Percentiles rank a stretch among this genome's conserved stretches.
Evolutionary conservation across 2,888 invertebrate species (phyloP).

Genomic region (Lasioglossum morio): DNA sequence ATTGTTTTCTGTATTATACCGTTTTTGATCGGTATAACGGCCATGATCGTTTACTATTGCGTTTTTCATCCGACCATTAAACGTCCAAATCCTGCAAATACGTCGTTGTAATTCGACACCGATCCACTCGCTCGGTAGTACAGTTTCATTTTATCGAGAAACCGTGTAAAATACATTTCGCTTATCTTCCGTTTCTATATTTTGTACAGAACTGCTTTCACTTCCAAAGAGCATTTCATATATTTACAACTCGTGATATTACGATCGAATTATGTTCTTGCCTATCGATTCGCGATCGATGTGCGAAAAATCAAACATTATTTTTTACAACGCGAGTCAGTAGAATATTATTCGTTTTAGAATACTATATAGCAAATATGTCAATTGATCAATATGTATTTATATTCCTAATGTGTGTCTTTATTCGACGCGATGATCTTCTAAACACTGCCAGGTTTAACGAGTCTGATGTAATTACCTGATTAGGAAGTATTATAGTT

Average conservation of each 20-base stretch:
- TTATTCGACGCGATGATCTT: not conserved
- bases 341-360: constrained; percentile 6
- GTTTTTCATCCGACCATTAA: constrained; percentile 88
- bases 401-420: not conserved
- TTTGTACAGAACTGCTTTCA: constrained; percentile 28
- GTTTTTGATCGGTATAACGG: constrained; percentile 88
- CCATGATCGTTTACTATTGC: constrained; percentile 91
- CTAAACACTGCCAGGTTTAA: constrained; percentile 25
- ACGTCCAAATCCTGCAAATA: constrained; percentile 51
- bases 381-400: not conserved
- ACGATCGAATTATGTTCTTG: not conserved
- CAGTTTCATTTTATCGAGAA: not conserved
- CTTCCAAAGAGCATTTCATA: not conserved
- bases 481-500: constrained; percentile 11
- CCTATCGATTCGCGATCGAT: not conserved
- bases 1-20: constrained; percentile 88
- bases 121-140: not conserved
- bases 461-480: constrained; percentile 10
- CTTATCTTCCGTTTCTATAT: constrained; percentile 2
- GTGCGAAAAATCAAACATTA: not conserved
- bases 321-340: not conserved
- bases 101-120: not conserved
- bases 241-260: constrained; percentile 8
- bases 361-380: not conserved
- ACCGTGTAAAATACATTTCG: not conserved